These are phyloP conservation scores for Pseudopleuronectes americanus DNA, from an alignment of 2,797 vertebrate species.

Conservation along the genomic window DNA sequence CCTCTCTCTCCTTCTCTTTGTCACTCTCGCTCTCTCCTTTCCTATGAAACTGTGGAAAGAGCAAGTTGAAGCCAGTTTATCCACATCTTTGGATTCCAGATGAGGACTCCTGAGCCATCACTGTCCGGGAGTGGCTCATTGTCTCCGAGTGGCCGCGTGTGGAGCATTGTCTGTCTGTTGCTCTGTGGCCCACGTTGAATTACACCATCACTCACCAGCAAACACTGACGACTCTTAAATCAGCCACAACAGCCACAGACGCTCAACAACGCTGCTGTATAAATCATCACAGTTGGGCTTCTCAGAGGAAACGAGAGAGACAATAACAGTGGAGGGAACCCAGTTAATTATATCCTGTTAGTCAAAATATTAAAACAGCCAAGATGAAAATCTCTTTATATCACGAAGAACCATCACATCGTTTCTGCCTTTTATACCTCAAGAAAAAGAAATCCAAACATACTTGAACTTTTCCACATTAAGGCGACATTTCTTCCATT, in stretches of 20 bases:
- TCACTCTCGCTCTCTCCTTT: slow-evolving; percentile 55
- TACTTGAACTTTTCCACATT: slow-evolving; percentile 56
- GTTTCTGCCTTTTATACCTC: slow-evolving; percentile 32
- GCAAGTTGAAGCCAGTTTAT: slow-evolving; percentile 55
- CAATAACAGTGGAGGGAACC: slow-evolving; percentile 47
- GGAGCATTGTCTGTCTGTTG: slow-evolving; percentile 45
- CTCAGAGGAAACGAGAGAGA: slow-evolving; percentile 42
- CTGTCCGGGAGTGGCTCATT: slow-evolving; percentile 51
- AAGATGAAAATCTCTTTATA: slow-evolving; percentile 44
- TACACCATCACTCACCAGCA: slow-evolving; percentile 25
- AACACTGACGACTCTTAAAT: slow-evolving; percentile 44
- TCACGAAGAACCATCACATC: slow-evolving; percentile 35
- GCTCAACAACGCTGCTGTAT: slow-evolving; percentile 35
- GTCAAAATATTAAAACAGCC: slow-evolving; percentile 48
- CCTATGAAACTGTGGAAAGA: slow-evolving; percentile 72
- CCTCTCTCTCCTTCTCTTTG: slow-evolving; percentile 19
- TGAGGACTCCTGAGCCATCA: slow-evolving; percentile 59
- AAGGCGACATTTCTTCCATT: slow-evolving; percentile 61
- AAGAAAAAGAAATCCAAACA: slow-evolving; percentile 53
- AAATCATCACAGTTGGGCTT: slow-evolving; percentile 41
- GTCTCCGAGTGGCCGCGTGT: slow-evolving; percentile 40
- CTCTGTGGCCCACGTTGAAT: slow-evolving; percentile 45
- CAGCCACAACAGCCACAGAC: slow-evolving; percentile 33
- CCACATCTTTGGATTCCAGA: slow-evolving; percentile 65
- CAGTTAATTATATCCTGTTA: slow-evolving; percentile 49